Percentiles rank a stretch among this genome's conserved stretches.
phyloP scores from a whole-genome alignment of 64 coral and sea anemone genomes.

The Pocillopora damicornis region DNA sequence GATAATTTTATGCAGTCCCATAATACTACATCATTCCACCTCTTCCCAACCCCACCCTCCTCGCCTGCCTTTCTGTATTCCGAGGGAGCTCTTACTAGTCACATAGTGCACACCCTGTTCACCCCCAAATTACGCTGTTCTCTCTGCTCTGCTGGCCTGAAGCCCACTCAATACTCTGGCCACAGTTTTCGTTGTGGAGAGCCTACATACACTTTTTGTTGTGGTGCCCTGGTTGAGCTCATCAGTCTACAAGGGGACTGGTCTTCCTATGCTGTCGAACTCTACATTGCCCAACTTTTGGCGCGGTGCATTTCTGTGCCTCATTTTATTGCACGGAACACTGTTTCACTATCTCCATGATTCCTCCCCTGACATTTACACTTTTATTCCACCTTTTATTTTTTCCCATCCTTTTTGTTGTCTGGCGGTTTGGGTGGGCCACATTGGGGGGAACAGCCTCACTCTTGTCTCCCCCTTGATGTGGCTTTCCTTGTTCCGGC shows the following conservation, averaged over 20 bases:
- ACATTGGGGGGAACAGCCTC: too few species aligned
- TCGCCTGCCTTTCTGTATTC: too few species aligned
- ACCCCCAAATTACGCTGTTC: background rate
- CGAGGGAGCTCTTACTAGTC: too few species aligned
- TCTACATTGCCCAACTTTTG: slow-evolving; percentile 4
- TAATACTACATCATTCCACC: too few species aligned
- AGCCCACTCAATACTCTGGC: background rate
- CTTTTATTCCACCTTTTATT: background rate
- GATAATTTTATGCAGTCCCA: too few species aligned
- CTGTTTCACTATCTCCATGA: background rate
- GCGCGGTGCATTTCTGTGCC: background rate
- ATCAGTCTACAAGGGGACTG: slow-evolving; percentile 18
- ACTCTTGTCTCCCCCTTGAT: too few species aligned
- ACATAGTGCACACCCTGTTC: too few species aligned
- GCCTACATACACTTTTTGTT: background rate
- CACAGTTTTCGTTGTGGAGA: background rate
- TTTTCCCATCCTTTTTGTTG: background rate
- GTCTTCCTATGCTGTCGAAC: background rate
- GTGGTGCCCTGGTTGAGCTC: slow-evolving; percentile 10
- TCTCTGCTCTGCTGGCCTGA: background rate
- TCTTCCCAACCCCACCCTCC: too few species aligned
- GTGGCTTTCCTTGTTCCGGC: too few species aligned
- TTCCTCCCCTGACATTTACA: background rate
- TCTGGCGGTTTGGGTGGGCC: slow-evolving; percentile 16
- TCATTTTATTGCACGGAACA: background rate